These are phyloP conservation scores for Apeltes quadracus DNA, from an alignment of 2,113 vertebrate species.

Conservation along the genomic window DNA sequence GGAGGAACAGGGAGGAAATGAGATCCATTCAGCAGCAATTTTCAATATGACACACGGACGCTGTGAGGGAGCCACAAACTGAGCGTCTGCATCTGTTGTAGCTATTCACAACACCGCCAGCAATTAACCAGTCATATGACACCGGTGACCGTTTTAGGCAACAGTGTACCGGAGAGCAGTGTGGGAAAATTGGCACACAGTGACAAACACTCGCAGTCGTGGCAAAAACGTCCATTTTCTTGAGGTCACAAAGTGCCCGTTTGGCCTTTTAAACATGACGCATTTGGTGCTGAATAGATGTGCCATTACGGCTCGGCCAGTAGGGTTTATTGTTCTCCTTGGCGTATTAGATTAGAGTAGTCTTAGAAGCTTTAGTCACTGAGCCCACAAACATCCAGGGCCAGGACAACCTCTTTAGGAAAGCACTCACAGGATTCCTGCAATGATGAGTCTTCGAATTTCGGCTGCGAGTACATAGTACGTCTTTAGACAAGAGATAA, in stretches of 20 bases:
- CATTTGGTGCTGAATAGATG: neutral
- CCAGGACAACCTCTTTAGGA: neutral
- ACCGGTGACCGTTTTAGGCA: neutral
- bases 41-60: neutral
- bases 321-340: conserved; percentile 3
- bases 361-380: conserved; percentile 33
- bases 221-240: neutral
- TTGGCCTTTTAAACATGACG: neutral
- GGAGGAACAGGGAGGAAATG: neutral
- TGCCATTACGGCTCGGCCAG: neutral
- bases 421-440: neutral
- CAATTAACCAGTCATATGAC: conserved; percentile 5
- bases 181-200: neutral
- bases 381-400: conserved; percentile 23
- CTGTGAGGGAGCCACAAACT: neutral
- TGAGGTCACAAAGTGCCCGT: neutral
- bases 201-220: neutral
- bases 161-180: neutral
- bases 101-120: conserved; percentile 4
- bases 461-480: neutral
- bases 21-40: conserved; percentile 8
- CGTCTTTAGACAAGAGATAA: neutral
- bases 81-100: neutral
- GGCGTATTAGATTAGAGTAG: neutral
- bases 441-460: neutral